A percentile compares a stretch with the other conserved stretches of the same genome.
These are phyloP conservation scores for Labrus mixtus DNA, from an alignment of 2,113 vertebrate genomes.

Conservation along the genomic window DNA sequence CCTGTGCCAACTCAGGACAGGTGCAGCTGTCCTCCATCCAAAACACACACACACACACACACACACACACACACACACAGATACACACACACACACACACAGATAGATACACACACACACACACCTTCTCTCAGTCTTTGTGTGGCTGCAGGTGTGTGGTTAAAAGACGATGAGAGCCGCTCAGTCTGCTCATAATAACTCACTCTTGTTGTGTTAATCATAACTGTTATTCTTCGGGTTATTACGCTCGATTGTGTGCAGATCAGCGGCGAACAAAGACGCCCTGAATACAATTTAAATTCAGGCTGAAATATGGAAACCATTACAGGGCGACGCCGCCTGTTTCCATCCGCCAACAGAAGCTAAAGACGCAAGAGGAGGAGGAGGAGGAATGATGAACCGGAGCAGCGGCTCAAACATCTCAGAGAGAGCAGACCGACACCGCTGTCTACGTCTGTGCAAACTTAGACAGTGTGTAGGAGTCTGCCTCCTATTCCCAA, in stretches of 20 bases:
- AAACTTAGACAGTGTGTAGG: no score
- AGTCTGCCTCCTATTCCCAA: no score
- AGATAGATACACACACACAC: not conserved
- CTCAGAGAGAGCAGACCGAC: no score
- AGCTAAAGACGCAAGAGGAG: not conserved
- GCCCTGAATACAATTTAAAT: constrained; percentile 11
- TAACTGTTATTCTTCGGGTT: constrained; percentile 19
- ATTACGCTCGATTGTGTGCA: constrained; percentile 14
- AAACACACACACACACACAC: not conserved
- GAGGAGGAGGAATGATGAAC: not conserved
- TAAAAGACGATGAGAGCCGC: constrained; percentile 12
- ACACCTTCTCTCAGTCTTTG: constrained; percentile 31
- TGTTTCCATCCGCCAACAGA: not conserved
- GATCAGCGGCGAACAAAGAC: constrained; percentile 31
- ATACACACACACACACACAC: not conserved
- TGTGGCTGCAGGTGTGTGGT: constrained; percentile 43
- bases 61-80: not conserved
- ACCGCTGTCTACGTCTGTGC: no score
- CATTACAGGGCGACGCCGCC: not conserved
- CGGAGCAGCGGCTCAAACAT: no score
- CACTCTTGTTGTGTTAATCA: constrained; percentile 28
- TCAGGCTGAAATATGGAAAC: not conserved
- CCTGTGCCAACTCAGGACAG: constrained; percentile 41
- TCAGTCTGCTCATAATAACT: constrained; percentile 27
- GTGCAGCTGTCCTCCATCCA: constrained; percentile 44